These are phyloP conservation scores for Abscondita cerata DNA, from an alignment of 2,888 invertebrate species.

Conservation along the genomic window DNA sequence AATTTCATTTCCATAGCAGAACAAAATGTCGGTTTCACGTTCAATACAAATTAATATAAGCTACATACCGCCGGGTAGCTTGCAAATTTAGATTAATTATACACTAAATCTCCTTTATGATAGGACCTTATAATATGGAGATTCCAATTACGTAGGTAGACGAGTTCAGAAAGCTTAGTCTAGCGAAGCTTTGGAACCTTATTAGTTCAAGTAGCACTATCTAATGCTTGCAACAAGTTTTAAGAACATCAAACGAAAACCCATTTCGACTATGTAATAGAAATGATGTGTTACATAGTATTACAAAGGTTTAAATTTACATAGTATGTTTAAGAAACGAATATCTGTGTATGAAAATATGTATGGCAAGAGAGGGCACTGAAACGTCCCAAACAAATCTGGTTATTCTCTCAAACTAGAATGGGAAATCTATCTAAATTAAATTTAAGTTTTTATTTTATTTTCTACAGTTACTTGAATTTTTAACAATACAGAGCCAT, in stretches of 20 bases:
- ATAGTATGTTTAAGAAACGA: too few relatives aligned
- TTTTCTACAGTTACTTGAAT: too few relatives aligned
- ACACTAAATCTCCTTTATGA: conserved; percentile 40
- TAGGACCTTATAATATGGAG: conserved; percentile 40
- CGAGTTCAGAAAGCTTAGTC: conserved; percentile 36
- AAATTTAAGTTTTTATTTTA: too few relatives aligned
- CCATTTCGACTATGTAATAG: conserved; percentile 8
- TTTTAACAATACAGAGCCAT: too few relatives aligned
- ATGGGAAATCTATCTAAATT: too few relatives aligned
- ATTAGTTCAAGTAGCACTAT: conserved; percentile 35
- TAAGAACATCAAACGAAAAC: conserved; percentile 22
- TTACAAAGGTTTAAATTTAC: too few relatives aligned
- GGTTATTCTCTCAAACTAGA: too few relatives aligned
- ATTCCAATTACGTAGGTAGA: conserved; percentile 38
- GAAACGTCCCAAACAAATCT: too few relatives aligned
- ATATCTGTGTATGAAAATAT: too few relatives aligned
- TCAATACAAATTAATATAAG: conserved; percentile 37
- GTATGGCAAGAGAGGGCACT: too few relatives aligned
- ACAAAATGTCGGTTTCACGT: conserved; percentile 33
- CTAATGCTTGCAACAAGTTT: conserved; percentile 20
- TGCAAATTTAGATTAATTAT: conserved; percentile 44
- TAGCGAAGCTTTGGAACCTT: conserved; percentile 32
- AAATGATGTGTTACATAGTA: background rate
- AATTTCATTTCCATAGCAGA: conserved; percentile 29
- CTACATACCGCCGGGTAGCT: conserved; percentile 36